Conservation (phyloP, 2,113 vertebrate species). For the Heloderma charlesbogerti region DNA sequence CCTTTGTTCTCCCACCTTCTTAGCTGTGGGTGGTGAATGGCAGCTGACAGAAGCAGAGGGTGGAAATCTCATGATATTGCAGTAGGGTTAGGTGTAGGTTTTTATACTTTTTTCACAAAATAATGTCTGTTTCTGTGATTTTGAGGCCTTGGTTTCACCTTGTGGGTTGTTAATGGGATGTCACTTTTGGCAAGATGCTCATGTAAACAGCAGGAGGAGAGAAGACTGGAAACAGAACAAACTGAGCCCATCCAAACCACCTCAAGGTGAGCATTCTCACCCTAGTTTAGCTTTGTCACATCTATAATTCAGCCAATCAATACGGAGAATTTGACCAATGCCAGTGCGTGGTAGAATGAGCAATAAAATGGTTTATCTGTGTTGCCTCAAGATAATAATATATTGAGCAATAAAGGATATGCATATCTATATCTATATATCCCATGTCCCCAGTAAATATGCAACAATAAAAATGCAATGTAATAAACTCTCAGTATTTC, state of each 20-base stretch:
- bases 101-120: neutral
- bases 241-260: neutral
- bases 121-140: slow-evolving; percentile 3
- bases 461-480: neutral
- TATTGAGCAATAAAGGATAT: neutral
- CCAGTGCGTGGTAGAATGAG: neutral
- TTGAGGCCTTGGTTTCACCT: neutral
- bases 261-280: neutral
- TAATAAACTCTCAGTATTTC: neutral
- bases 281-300: neutral
- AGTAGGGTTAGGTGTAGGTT: neutral
- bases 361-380: neutral
- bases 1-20: neutral
- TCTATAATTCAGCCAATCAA: neutral
- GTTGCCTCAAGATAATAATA: neutral
- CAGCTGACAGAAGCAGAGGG: neutral
- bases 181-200: neutral
- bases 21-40: neutral
- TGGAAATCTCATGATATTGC: neutral
- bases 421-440: neutral
- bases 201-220: slow-evolving; percentile 1
- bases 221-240: neutral
- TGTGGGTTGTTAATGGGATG: slow-evolving; percentile 11
- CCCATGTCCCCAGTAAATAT: neutral
- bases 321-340: neutral